Base-by-base conservation (phyloP, 1,140 invertebrate genomes). In the Ceratosolen fusciceps region DNA sequence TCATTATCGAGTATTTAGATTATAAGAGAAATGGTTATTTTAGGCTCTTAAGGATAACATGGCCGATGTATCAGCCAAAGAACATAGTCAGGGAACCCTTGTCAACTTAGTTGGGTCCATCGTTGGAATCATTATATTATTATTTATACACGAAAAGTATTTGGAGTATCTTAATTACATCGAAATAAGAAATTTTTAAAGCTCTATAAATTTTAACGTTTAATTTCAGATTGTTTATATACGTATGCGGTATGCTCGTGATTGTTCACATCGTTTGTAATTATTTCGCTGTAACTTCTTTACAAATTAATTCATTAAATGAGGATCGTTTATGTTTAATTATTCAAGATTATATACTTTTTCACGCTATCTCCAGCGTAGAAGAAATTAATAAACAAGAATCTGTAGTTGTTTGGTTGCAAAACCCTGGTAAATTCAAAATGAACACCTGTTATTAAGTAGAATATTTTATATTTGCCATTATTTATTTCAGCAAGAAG, bases 21-120 rank as follows among this genome's bases (percentile, higher is more conserved):
- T n/a, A n/a, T n/a, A n/a, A n/a, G n/a, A n/a, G n/a, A n/a, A n/a
- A n/a, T n/a, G n/a, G n/a, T n/a, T 5, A 9, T 78, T 60, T 29
- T 89, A 95, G 92, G 96, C 97, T 0, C 89, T 96, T 65, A 89
- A 94, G 80, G 95, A 96, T 80, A 99, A 99, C 90, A 93, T 98
- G 88, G 98, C 96, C 2, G 95, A 99, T 91, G 96, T 99, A 0
- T 94, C 96, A 7, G 97, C 97, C 1, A 99, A 99, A 92, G 98
- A 99, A 90, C 95, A 96, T 12, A 97, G 96, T 82, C 98, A 99
- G 92, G 98, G 99, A 88, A 99, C 97, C 0, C 93, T 96, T 82
- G 97, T 99, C 0, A 99, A 99, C 90, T 90, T 99, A 60, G 86
- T 95, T 43, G 97, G 95, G 16, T 95, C 97, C 8, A 87, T 96